Evolutionary conservation across 2,888 invertebrate species (phyloP), one percentile per base, ranked within the genome.

Genomic region (Lasioglossum malachurum): DNA sequence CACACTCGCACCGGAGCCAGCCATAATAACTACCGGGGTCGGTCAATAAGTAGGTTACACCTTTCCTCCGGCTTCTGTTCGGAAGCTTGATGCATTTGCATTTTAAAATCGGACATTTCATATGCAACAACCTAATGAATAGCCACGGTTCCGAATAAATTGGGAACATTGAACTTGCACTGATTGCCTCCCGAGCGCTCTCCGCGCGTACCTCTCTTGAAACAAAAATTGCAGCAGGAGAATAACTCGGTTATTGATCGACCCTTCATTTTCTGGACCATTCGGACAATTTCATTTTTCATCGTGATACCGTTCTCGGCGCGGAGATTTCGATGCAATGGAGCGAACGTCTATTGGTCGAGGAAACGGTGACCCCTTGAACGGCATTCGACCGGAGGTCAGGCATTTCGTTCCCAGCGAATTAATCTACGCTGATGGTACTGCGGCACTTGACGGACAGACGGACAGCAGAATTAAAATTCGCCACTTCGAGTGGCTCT

Each of bases 21-120:
- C 69, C 38, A 31, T 64, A 73, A 86, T 67, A 69, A 86, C 78
- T 35, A 71, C n/a, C n/a, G 3, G 1, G n/a, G n/a, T 57, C 57
- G 57, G 10, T 57, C 57, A 4, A n/a, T 57, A 57, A 57, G n/a
- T 57, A 57, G n/a, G 57, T 57, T 57, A 57, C n/a, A n/a, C n/a
- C 57, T 57, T n/a, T 57, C 10, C 53, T 8, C 7, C 5, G 49
- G 4, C 49, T 49, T 49, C 19, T 49, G 19, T 46, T 46, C 16
- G 46, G 46, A 16, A 16, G 46, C 1, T 46, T 16, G 4, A 4
- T 46, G 16, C 16, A 46, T 46, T 46, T 16, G 12, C 44, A 44
- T 44, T 44, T 14, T 12, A 44, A 44, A 12, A 44, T 44, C 44
- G 44, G 44, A 14, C 44, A 14, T 44, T 44, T 44, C 44, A 12